phyloP scores from a whole-genome alignment of 2,797 vertebrate genomes.

The Scyliorhinus canicula region DNA sequence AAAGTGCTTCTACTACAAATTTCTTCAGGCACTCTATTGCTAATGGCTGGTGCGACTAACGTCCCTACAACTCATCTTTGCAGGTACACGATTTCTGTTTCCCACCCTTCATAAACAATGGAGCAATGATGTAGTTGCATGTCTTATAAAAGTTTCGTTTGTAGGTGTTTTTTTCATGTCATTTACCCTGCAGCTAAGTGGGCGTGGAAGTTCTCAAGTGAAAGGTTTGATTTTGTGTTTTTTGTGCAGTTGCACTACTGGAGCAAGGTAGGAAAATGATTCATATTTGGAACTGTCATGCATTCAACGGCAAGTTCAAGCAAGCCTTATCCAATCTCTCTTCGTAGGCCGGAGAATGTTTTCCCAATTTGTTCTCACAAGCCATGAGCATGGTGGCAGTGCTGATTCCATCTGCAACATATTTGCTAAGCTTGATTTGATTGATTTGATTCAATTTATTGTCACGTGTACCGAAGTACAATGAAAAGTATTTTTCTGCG shows the following conservation, averaged over 20 bases:
- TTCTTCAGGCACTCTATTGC: neutral
- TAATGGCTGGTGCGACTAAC: no score
- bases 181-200: neutral
- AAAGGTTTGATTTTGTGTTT: neutral
- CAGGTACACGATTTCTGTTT: neutral
- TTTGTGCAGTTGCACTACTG: neutral
- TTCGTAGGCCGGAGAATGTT: neutral
- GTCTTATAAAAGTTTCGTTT: neutral
- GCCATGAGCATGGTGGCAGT: neutral
- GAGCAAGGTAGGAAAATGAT: neutral
- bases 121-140: neutral
- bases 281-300: neutral
- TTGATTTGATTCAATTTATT: no score
- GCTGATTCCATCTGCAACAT: neutral
- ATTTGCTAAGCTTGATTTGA: no score
- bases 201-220: neutral
- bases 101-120: neutral
- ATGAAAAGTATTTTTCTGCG: no score
- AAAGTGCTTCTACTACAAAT: neutral
- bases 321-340: neutral
- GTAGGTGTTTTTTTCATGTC: neutral
- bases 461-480: no score
- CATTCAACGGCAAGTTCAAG: neutral
- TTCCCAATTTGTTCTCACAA: neutral
- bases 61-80: neutral